Conservation (phyloP, 2,113 vertebrate genomes). For the Aleadryas rufinucha region DNA sequence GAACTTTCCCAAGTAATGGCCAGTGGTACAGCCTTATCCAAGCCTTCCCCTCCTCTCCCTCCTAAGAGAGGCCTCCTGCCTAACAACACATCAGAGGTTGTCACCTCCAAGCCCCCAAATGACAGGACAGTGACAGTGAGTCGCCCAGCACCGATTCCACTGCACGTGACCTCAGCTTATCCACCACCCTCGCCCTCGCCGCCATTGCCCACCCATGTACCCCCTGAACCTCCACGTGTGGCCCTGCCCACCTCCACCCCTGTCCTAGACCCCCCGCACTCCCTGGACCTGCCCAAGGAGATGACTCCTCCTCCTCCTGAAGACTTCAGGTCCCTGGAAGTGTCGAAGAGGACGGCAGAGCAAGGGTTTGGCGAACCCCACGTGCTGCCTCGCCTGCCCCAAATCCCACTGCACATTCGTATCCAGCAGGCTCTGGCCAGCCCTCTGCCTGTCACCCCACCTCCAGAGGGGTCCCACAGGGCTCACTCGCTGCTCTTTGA, state of each 20-base stretch:
- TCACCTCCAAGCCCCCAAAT: slow-evolving; percentile 42
- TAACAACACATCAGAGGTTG: slow-evolving; percentile 54
- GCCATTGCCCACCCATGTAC: slow-evolving; percentile 60
- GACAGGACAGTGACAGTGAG: slow-evolving; percentile 31
- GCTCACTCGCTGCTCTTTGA: slow-evolving; percentile 92
- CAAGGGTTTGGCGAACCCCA: slow-evolving; percentile 74
- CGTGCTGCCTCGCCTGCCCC: slow-evolving; percentile 75
- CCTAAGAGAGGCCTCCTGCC: slow-evolving; percentile 86
- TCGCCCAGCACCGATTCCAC: not conserved
- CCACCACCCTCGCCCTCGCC: slow-evolving; percentile 39
- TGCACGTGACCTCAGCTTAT: not conserved
- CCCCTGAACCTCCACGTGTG: slow-evolving; percentile 66
- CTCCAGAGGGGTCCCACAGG: slow-evolving; percentile 85
- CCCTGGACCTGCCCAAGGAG: slow-evolving; percentile 47
- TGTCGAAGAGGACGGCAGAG: slow-evolving; percentile 1
- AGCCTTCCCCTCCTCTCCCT: slow-evolving; percentile 93
- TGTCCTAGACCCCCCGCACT: not conserved
- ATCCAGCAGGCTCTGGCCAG: slow-evolving; percentile 94
- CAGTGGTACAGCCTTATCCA: slow-evolving; percentile 72
- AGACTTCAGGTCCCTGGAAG: slow-evolving; percentile 41
- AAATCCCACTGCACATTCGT: slow-evolving; percentile 89
- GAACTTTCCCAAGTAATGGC: slow-evolving; percentile 83
- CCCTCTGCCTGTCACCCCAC: slow-evolving; percentile 81
- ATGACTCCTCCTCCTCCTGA: not conserved
- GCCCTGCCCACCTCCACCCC: slow-evolving; percentile 28